A percentile compares a stretch with the other conserved stretches of the same genome.
Conservation (phyloP, 2,113 vertebrate genomes). For the Lagopus muta region DNA sequence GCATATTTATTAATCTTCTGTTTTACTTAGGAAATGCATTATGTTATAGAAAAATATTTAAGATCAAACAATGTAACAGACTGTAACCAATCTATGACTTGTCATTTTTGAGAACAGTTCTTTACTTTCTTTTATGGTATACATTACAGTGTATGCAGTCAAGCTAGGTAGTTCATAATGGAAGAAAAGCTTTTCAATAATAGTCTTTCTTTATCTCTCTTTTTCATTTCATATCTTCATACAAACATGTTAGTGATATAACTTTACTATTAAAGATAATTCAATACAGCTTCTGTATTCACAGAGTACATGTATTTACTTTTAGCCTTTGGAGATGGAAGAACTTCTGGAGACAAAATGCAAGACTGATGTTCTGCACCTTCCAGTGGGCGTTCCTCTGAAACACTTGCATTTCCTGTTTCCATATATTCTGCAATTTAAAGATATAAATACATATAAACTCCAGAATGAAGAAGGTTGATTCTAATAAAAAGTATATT, state of each 20-base stretch:
- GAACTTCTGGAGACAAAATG: slow-evolving; percentile 84
- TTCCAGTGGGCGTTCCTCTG: slow-evolving; percentile 84
- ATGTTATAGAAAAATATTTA: neutral
- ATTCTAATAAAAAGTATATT: neutral
- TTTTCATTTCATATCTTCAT: neutral
- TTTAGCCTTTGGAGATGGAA: slow-evolving; percentile 89
- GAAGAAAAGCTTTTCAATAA: neutral
- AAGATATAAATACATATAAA: slow-evolving; percentile 49
- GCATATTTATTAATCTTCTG: neutral
- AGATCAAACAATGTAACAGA: neutral
- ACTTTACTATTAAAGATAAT: slow-evolving; percentile 1
- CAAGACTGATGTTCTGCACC: slow-evolving; percentile 84
- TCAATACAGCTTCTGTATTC: slow-evolving; percentile 27
- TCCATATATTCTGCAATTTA: slow-evolving; percentile 87
- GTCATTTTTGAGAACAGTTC: neutral
- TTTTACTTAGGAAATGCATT: neutral
- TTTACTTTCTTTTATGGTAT: neutral
- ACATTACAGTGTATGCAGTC: neutral
- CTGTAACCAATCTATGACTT: neutral
- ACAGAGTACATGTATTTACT: slow-evolving; percentile 80
- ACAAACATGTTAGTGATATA: neutral
- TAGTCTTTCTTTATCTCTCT: neutral
- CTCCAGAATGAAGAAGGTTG: neutral
- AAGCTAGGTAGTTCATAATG: neutral
- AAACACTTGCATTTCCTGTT: slow-evolving; percentile 80